phyloP scores from a whole-genome alignment of 2,797 vertebrate species.

The Sciurus carolinensis region DNA sequence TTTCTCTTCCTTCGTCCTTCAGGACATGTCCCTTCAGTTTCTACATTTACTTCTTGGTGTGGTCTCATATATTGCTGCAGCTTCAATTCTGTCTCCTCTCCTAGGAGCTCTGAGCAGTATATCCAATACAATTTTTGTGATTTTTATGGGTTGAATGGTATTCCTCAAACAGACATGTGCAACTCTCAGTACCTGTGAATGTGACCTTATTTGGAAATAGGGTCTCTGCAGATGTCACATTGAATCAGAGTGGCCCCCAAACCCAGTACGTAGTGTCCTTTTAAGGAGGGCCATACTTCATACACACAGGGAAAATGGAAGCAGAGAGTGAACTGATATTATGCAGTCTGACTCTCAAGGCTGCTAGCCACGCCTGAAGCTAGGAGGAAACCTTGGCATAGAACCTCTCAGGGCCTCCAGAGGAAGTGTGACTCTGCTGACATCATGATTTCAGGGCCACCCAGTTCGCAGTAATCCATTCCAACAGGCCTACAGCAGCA shows the following conservation, averaged over 20 bases:
- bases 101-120: neutral
- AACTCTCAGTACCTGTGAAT: neutral
- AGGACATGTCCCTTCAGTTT: neutral
- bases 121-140: neutral
- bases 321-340: accelerated
- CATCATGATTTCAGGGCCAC: neutral
- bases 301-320: neutral
- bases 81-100: neutral
- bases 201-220: neutral
- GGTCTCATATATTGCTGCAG: neutral
- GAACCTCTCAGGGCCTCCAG: neutral
- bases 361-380: neutral
- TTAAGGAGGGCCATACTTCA: neutral
- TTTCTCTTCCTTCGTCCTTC: neutral
- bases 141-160: neutral
- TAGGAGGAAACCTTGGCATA: neutral
- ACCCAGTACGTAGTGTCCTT: neutral
- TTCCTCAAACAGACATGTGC: neutral
- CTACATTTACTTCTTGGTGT: neutral
- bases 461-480: neutral
- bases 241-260: neutral
- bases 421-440: neutral
- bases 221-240: neutral
- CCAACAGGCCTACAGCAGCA: neutral
- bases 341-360: too few relatives aligned